Evolutionary conservation across 2,888 invertebrate genomes (phyloP), one percentile per base, ranked within the genome.

Genomic region (Leucophora obtusa): DNA sequence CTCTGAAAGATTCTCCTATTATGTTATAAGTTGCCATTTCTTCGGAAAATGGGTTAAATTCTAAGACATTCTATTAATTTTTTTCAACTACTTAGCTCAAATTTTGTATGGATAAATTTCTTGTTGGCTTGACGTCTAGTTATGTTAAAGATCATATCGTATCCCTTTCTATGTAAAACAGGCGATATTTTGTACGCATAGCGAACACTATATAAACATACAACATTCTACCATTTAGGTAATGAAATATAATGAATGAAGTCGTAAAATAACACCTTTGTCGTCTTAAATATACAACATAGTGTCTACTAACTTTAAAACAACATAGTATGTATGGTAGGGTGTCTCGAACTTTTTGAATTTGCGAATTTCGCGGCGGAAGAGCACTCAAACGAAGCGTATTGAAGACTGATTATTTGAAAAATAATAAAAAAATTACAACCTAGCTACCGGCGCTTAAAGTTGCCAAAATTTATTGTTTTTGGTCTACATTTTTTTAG

Each of bases 251-350:
- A 82, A 78, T 74, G 77, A 74, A 78, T 71, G 47, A 71, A 82
- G 78, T 82, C 78, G 75, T 79, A 79, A 82, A 82, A 68, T 65
- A 63, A 79, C 78, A 79, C 78, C 75, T 72, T 50, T 63, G 60
- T 38, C 28, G 66, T 62, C 24, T 54, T 43, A 71, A 47, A 47
- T 47, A 47, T 0, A 47, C 43, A n/a, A 47, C 43, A 47, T 47
- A 14, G 1, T n/a, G n/a, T 47, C 15, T 47, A 47, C 43, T 47
- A n/a, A 47, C 43, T 38, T 14, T 3, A 11, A 38, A 38, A 38
- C 10, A 11, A 38, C 38, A 11, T 38, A 38, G 38, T 38, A 38
- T 6, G 38, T 47, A n/a, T n/a, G n/a, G n/a, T n/a, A n/a, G n/a
- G n/a, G n/a, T n/a, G n/a, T n/a, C n/a, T n/a, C n/a, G n/a, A n/a